Conservation (phyloP, 2,888 invertebrate genomes). For the Morpho helenor region DNA sequence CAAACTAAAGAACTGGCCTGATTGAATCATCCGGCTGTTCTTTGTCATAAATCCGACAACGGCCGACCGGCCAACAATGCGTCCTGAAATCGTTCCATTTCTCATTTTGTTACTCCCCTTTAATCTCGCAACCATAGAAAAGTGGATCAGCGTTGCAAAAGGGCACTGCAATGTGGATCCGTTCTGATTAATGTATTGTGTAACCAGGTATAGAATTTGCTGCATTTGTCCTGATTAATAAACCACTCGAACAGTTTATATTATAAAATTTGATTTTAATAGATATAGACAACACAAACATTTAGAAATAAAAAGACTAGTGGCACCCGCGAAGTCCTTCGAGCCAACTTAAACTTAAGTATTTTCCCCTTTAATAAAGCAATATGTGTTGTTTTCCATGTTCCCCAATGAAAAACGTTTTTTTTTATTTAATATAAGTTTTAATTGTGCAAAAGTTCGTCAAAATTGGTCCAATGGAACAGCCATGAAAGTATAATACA, state of each 20-base stretch:
- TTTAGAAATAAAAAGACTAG: too few relatives aligned
- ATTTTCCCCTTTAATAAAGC: too few relatives aligned
- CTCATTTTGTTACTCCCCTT: conserved; percentile 79
- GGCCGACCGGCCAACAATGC: conserved; percentile 74
- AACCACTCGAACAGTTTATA: conserved; percentile 11
- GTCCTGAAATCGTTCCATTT: conserved; percentile 78
- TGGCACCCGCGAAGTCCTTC: too few relatives aligned
- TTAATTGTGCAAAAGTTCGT: too few relatives aligned
- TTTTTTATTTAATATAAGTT: too few relatives aligned
- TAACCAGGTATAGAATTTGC: conserved; percentile 26
- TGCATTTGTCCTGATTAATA: conserved; percentile 18
- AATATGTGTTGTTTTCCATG: too few relatives aligned
- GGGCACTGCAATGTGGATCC: conserved; percentile 71
- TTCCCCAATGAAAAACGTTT: too few relatives aligned
- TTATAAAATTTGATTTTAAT: not conserved
- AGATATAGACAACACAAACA: too few relatives aligned
- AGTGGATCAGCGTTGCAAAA: conserved; percentile 76
- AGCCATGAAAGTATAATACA: too few relatives aligned
- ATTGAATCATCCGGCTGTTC: conserved; percentile 78
- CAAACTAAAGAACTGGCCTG: conserved; percentile 75
- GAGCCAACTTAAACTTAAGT: too few relatives aligned
- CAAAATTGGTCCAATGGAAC: too few relatives aligned
- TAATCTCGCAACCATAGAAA: conserved; percentile 78
- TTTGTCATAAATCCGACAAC: conserved; percentile 79
- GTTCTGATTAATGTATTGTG: conserved; percentile 72